These are phyloP conservation scores for Cyprinodon tularosa DNA, from an alignment of 2,113 vertebrate species.

Conservation along the genomic window DNA sequence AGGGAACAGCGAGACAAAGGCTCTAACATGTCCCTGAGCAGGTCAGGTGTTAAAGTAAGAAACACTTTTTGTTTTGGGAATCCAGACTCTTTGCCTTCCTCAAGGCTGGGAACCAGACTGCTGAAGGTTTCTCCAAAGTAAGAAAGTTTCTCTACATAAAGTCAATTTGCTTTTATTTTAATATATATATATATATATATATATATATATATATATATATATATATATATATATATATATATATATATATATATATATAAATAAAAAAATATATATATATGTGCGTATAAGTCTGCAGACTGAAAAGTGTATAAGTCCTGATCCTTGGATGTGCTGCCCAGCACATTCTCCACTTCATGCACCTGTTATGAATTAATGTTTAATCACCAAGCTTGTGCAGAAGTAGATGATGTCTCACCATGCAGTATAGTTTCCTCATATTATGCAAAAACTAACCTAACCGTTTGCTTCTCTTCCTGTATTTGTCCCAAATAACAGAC, in stretches of 20 bases:
- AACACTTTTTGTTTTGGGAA: background rate
- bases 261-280: no score
- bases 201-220: no score
- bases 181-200: background rate
- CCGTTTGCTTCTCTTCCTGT: constrained; percentile 9
- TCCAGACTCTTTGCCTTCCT: background rate
- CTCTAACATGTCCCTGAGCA: background rate
- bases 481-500: constrained; percentile 33
- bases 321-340: background rate
- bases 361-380: background rate
- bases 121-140: background rate
- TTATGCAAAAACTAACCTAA: constrained; percentile 33
- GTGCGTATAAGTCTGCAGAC: background rate
- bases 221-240: no score
- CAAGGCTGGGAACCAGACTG: background rate
- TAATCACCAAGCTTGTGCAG: background rate
- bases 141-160: background rate
- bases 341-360: background rate
- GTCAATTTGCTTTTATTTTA: background rate
- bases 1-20: background rate
- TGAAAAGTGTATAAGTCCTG: background rate
- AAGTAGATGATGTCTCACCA: background rate
- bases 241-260: no score
- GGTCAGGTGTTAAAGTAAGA: background rate
- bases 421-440: constrained; percentile 30